Base-by-base conservation (phyloP, 2,888 invertebrate species). In the Entomobrya multifasciata region DNA sequence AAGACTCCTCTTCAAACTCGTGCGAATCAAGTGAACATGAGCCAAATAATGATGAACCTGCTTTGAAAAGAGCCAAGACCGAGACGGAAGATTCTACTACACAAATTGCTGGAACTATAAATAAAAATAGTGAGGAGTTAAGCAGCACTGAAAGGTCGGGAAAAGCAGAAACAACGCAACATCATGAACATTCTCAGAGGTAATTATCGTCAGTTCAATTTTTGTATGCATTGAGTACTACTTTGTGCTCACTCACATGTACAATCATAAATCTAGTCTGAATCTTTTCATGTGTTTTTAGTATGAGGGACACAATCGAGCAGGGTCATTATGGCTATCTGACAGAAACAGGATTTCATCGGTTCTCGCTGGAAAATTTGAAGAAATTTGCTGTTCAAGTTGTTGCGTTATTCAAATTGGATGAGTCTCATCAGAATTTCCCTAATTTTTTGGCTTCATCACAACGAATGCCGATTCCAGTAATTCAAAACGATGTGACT, bases 321-420 rank as follows among this genome's bases (percentile, higher is more conserved):
- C n/a, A 70, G 25, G 81, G 81, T 41, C 55, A 57, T 5, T 81
- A 81, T 44, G 81, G 81, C 15, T 81, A 70, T 41, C 1, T 72
- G 15, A 57, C 22, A 8, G 17, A 72, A 1, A 27, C 44, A 1
- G 72, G 81, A 22, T 82, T 82, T 60, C 82, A 62, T 20, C 62
- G 30, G 2, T 82, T 74, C 30, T 22, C 30, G 15, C 11, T 74
- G 2, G 74, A 47, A 4, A 62, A 74, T 27, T 13, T 81, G 11
- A 81, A 81, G 25, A 81, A 44, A 17, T 81, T 81, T 81, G 81
- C 72, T n/a, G 41, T 70, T 25, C 81, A 81, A 57, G 55, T 81
- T 44, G 70, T 72, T 13, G 81, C 81, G 41, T 6, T 81, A 27
- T 81, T 81, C 41, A 76, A 74, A 25, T 36, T 82, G 15, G 74